Evolutionary conservation across 92 coral and sea anemone genomes (phyloP).

Genomic region (Heteractis magnifica): DNA sequence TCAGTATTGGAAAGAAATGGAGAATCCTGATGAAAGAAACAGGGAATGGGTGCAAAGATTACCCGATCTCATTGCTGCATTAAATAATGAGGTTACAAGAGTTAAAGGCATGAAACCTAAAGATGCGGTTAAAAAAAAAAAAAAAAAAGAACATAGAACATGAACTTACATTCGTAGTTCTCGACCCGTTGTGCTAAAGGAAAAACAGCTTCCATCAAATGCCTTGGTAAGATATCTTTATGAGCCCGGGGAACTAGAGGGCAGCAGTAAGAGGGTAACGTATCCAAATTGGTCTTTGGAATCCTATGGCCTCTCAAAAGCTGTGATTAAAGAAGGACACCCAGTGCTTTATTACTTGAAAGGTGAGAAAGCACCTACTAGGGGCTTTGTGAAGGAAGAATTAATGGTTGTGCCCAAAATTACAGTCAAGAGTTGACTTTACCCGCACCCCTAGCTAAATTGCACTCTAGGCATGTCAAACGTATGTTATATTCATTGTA

Average conservation of each 20-base stretch:
- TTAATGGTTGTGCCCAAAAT: too few relatives aligned
- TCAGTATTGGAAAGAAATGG: slow-evolving; percentile 19
- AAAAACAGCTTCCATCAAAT: neutral
- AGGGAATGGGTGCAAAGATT: slow-evolving; percentile 12
- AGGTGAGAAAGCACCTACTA: too few relatives aligned
- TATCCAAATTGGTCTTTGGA: slow-evolving; percentile 15
- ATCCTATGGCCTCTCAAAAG: too few relatives aligned
- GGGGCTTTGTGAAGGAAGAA: too few relatives aligned
- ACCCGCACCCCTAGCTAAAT: too few relatives aligned
- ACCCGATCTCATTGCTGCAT: slow-evolving; percentile 11
- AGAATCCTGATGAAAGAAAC: neutral
- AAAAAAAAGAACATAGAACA: neutral
- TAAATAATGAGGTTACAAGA: slow-evolving; percentile 11
- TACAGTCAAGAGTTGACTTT: too few relatives aligned
- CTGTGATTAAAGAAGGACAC: too few relatives aligned
- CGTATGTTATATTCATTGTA: neutral
- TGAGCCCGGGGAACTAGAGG: slow-evolving; percentile 19
- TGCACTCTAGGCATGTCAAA: too few relatives aligned
- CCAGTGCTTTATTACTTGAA: too few relatives aligned
- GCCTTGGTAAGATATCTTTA: slow-evolving; percentile 8
- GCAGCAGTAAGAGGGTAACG: slow-evolving; percentile 20
- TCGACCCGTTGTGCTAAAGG: neutral
- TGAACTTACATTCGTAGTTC: neutral
- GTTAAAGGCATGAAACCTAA: slow-evolving; percentile 13
- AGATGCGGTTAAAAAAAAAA: neutral